Evolutionary conservation across 2,888 invertebrate genomes (phyloP), one percentile per base, ranked within the genome.

Genomic region (Trachelus iudaicus): DNA sequence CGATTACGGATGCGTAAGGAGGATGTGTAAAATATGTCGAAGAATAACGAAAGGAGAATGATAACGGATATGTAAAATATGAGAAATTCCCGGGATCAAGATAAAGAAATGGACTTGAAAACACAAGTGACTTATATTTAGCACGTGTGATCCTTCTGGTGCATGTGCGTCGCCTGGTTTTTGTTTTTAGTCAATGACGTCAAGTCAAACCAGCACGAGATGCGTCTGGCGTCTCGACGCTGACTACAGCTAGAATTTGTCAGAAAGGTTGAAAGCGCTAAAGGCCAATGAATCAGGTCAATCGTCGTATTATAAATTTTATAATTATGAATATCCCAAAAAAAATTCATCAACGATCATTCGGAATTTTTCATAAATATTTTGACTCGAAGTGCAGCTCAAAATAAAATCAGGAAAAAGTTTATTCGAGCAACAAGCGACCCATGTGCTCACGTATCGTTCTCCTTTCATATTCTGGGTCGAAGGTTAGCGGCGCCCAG

Each of bases 171-270:
- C 33, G 31, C 31, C 71, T 71, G 71, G 71, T 34, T 71, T 71
- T 71, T 33, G 71, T 71, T 71, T 71, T 71, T 71, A 34, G 71
- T 71, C 30, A 34, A 34, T 71, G 71, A 71, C 71, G 71, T 71
- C 71, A 71, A 34, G 33, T 71, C 9, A 40, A 40, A 15, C 15
- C 40, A 23, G 56, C 56, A 71, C 71, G 71, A 71, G 71, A 71
- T 34, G 71, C 71, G 71, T 33, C 71, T 11, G 31, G 31, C 31
- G 56, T 23, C 23, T 23, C 9, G 56, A 56, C 23, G 56, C 23
- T 56, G 23, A 9, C 23, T 56, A 56, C 56, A 23, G 56, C 23
- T 56, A 56, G 56, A 56, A 23, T 23, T 9, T 23, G 23, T 56
- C 56, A 56, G 9, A 56, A 9, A 9, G 56, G 23, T 56, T 56